Percentiles rank a stretch among this genome's conserved stretches.
Conservation (phyloP, 2,888 invertebrate genomes). For the Lamproptera curius region DNA sequence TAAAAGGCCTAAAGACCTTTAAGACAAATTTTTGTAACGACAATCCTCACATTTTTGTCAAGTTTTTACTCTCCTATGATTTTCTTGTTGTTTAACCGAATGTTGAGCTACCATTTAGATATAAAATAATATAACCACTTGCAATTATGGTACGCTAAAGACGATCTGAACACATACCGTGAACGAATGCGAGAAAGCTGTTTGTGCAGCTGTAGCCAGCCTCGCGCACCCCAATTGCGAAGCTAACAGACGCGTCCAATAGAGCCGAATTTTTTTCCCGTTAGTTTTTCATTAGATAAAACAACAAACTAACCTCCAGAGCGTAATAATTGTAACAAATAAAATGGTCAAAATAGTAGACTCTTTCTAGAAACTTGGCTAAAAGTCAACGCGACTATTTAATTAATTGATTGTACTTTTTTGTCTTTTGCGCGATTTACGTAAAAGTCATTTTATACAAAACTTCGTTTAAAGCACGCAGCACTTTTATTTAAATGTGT, state of each 20-base stretch:
- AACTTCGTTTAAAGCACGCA: constrained; percentile 36
- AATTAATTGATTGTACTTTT: constrained; percentile 64
- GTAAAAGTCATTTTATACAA: constrained; percentile 70
- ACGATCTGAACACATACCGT: constrained; percentile 54
- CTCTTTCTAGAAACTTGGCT: constrained; percentile 50
- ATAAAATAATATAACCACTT: constrained; percentile 28
- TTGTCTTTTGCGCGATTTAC: constrained; percentile 59
- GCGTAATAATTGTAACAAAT: constrained; percentile 43
- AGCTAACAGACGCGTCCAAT: constrained; percentile 30
- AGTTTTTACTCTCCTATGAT: too few relatives aligned
- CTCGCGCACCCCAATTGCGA: constrained; percentile 33
- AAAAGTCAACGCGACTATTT: constrained; percentile 54
- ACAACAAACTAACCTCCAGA: constrained; percentile 46
- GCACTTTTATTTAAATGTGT: constrained; percentile 64
- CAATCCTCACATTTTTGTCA: too few relatives aligned
- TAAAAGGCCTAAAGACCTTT: too few relatives aligned
- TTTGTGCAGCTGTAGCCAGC: constrained; percentile 60
- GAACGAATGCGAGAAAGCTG: constrained; percentile 62
- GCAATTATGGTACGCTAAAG: constrained; percentile 54
- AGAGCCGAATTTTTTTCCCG: constrained; percentile 27
- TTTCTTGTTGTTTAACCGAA: too few relatives aligned
- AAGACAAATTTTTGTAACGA: too few relatives aligned
- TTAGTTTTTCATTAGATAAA: constrained; percentile 39
- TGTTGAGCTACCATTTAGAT: constrained; percentile 52
- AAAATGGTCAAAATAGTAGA: too few relatives aligned